Evolutionary conservation across 1,140 invertebrate species (phyloP).

Genomic region (Asobara japonica): DNA sequence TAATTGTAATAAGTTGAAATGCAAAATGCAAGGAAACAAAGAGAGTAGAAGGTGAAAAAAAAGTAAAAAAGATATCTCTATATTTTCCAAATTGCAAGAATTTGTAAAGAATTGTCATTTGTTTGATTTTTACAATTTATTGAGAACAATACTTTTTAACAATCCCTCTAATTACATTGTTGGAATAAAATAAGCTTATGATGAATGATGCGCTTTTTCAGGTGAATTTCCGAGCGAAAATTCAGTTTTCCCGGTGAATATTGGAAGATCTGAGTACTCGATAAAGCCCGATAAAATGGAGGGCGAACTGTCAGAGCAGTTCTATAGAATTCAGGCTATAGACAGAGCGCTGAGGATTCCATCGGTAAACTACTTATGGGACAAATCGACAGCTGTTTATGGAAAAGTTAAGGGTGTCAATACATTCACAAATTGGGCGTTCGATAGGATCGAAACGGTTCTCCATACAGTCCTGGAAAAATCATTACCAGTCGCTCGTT

Average conservation of each 20-base stretch:
- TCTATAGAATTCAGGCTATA: slow-evolving; percentile 50
- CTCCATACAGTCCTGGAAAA: slow-evolving; percentile 50
- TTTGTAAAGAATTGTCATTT: too few species aligned
- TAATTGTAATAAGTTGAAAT: too few species aligned
- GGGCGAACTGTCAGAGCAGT: slow-evolving; percentile 33
- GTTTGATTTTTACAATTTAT: too few species aligned
- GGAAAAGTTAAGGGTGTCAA: slow-evolving; percentile 50
- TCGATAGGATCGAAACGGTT: slow-evolving; percentile 50
- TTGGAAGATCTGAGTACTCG: background rate
- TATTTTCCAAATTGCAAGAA: too few species aligned
- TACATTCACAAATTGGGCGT: slow-evolving; percentile 52
- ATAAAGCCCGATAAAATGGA: background rate
- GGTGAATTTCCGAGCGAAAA: background rate
- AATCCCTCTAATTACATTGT: too few species aligned
- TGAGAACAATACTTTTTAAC: too few species aligned
- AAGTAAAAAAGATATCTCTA: too few species aligned
- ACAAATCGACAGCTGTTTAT: slow-evolving; percentile 54
- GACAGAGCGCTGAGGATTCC: slow-evolving; percentile 53
- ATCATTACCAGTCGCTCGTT: slow-evolving; percentile 52
- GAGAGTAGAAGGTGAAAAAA: too few species aligned
- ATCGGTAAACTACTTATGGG: slow-evolving; percentile 55
- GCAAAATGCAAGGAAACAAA: too few species aligned
- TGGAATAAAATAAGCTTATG: too few species aligned
- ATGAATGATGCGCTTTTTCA: too few species aligned
- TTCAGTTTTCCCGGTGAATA: background rate